Evolutionary conservation across 2,888 invertebrate species (phyloP), one percentile per base, ranked within the genome.

Genomic region (Muscina levida): DNA sequence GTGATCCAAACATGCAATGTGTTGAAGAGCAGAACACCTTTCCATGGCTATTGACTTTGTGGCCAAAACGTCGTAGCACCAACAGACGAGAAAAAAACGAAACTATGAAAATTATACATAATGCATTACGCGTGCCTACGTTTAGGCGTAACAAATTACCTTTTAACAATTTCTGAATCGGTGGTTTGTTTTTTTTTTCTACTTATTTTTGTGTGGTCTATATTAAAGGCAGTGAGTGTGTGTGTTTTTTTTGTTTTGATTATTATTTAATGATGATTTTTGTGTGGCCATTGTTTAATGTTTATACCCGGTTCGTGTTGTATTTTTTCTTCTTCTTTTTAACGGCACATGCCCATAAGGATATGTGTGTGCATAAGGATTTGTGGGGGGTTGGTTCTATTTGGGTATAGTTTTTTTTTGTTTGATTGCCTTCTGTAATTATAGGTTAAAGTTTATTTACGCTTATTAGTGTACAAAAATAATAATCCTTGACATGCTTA

Each of bases 111-210:
- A 75, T 77, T 81, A 77, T 65, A 81, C 26, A 74, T 74, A 72
- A 78, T 76, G 74, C 70, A 77, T 57, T 68, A 83, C 85, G 86
- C 86, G 87, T 86, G 87, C 85, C 86, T 84, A 85, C 85, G 84
- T 86, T 87, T 86, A 86, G 86, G 86, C 86, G 86, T 85, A 86
- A 85, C 86, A 86, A 87, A 86, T 86, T 85, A 84, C 84, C 72
- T 73, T 62, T 79, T 77, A 77, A 79, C 57, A 77, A 65, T 70
- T 72, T 65, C 51, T 8, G 66, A 56, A 26, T 56, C 4, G 24
- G 19, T 62, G 71, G 72, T 70, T 72, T n/a, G n/a, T n/a, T n/a
- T n/a, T n/a, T n/a, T n/a, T n/a, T n/a, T n/a, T n/a, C n/a, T n/a
- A n/a, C n/a, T n/a, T n/a, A n/a, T n/a, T n/a, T 15, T 65, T 57